A percentile compares a stretch with the other conserved stretches of the same genome.
Evolutionary conservation across 2,797 vertebrate species (phyloP).

Genomic region (Ambastaia sidthimunki): DNA sequence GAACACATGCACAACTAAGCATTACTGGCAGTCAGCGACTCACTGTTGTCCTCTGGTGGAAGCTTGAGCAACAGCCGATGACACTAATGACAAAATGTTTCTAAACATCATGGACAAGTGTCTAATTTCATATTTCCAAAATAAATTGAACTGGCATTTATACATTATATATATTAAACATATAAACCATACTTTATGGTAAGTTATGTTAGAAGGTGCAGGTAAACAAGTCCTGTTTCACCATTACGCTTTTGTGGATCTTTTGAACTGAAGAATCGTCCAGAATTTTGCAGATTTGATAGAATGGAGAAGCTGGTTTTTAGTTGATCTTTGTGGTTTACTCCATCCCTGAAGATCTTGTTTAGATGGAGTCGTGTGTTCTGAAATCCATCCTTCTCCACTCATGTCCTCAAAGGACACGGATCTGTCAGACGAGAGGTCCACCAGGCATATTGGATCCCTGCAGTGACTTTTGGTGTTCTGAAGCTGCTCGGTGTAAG

Average conservation of each 20-base stretch:
- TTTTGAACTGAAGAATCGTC: not conserved
- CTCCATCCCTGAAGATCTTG: not conserved
- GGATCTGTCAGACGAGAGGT: constrained; percentile 14
- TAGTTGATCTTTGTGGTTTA: not conserved
- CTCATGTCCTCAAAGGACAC: not conserved
- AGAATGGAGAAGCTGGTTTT: not conserved
- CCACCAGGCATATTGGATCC: constrained; percentile 6
- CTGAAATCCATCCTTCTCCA: constrained; percentile 11
- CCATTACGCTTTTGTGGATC: not conserved
- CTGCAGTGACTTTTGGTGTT: not conserved
- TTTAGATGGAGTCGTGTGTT: not conserved
- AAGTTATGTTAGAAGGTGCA: not conserved
- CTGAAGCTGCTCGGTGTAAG: not conserved
- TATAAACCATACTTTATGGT: not conserved
- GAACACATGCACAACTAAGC: not conserved
- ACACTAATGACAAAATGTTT: not conserved
- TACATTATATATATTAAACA: not conserved
- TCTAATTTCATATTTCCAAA: not conserved
- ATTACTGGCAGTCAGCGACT: not conserved
- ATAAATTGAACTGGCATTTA: not conserved
- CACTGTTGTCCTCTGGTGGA: constrained; percentile 38
- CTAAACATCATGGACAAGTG: not conserved
- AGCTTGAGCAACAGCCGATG: not conserved
- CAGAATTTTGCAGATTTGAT: not conserved
- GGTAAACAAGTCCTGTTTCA: not conserved